Evolutionary conservation across 1,140 invertebrate species (phyloP).

Genomic region (Tachypleus tridentatus): DNA sequence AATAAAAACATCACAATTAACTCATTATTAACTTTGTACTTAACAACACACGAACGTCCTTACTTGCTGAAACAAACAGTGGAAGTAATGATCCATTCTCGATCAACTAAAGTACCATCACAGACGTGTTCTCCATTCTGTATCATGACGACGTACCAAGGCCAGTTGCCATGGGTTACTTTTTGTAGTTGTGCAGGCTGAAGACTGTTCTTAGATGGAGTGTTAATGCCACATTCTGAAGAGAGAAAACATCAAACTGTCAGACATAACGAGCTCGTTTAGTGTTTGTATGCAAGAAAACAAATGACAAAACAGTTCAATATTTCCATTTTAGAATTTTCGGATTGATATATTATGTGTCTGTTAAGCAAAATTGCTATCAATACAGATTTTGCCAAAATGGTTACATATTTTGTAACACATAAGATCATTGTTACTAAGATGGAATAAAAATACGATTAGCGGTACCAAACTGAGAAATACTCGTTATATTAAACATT

Average conservation of each 20-base stretch:
- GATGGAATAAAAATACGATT: too few species aligned
- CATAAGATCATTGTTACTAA: too few species aligned
- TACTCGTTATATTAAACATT: too few species aligned
- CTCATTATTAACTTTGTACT: too few species aligned
- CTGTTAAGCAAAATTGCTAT: too few species aligned
- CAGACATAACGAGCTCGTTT: neutral
- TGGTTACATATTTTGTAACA: too few species aligned
- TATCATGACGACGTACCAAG: constrained; percentile 71
- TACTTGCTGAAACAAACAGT: constrained; percentile 75
- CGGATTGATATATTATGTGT: too few species aligned
- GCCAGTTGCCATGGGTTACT: constrained; percentile 49
- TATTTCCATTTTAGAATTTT: too few species aligned
- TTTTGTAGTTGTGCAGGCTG: constrained; percentile 6
- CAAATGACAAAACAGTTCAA: too few species aligned
- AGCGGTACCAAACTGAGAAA: too few species aligned
- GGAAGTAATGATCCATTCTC: constrained; percentile 70
- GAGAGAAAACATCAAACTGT: constrained; percentile 15
- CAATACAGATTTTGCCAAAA: too few species aligned
- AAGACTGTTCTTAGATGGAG: constrained; percentile 6
- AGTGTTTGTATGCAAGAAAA: neutral
- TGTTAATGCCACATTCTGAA: constrained; percentile 38
- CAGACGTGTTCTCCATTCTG: constrained; percentile 74
- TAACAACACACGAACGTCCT: neutral
- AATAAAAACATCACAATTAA: too few species aligned
- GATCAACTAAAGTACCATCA: constrained; percentile 64